A percentile compares a stretch with the other conserved stretches of the same genome.
phyloP scores from a whole-genome alignment of 2,113 vertebrate genomes.

The Manacus vitellinus region DNA sequence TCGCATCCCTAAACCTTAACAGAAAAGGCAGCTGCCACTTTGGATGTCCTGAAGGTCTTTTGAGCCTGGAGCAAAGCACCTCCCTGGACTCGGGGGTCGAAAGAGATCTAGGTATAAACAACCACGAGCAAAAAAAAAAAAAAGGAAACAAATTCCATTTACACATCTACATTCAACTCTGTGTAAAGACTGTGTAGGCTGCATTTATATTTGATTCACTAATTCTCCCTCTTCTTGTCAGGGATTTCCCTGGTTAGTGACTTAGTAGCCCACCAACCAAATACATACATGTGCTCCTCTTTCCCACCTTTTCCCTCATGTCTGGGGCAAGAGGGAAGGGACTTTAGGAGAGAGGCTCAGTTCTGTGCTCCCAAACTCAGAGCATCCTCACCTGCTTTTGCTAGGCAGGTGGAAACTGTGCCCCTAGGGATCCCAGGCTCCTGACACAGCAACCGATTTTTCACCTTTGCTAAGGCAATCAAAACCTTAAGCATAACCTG shows the following conservation, averaged over 20 bases:
- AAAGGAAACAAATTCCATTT: not conserved
- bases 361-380: not conserved
- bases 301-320: not conserved
- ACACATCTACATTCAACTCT: not conserved
- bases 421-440: not conserved
- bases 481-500: slow-evolving; percentile 1
- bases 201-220: not conserved
- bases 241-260: not conserved
- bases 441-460: not conserved
- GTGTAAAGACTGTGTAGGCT: not conserved
- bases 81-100: not conserved
- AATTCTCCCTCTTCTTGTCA: not conserved
- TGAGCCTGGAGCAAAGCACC: not conserved
- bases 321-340: not conserved
- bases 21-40: not conserved
- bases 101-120: not conserved
- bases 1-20: too few species aligned
- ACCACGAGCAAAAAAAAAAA: not conserved
- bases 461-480: not conserved
- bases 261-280: not conserved
- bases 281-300: not conserved
- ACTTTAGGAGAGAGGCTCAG: not conserved
- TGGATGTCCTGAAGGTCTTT: not conserved
- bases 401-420: not conserved
- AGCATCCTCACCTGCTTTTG: not conserved